These are phyloP conservation scores for Strigamia transsilvanica DNA, from an alignment of 2,888 invertebrate genomes.

Conservation along the genomic window DNA sequence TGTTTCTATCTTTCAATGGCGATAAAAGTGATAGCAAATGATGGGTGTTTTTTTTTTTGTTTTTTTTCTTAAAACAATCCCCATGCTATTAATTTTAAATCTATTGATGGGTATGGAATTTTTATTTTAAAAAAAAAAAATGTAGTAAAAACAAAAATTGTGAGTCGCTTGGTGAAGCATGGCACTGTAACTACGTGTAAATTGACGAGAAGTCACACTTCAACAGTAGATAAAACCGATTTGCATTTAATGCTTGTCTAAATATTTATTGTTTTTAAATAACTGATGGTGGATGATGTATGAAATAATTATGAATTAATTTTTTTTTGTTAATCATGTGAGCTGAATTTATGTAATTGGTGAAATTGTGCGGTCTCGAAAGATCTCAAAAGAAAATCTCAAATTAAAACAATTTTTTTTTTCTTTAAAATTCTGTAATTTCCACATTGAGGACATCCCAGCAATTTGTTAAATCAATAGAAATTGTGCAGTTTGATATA, in stretches of 20 bases:
- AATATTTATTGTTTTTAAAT: conserved; percentile 4
- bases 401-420: too few relatives aligned
- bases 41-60: not conserved
- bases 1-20: not conserved
- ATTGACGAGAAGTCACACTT: not conserved
- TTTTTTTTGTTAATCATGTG: not conserved
- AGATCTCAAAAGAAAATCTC: too few relatives aligned
- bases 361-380: not conserved
- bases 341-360: not conserved
- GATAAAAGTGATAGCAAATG: not conserved
- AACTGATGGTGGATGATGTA: not conserved
- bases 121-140: too few relatives aligned
- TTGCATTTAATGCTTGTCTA: conserved; percentile 31
- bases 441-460: too few relatives aligned
- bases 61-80: too few relatives aligned
- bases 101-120: not conserved
- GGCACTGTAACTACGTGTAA: conserved; percentile 2
- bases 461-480: too few relatives aligned
- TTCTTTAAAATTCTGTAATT: too few relatives aligned
- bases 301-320: not conserved
- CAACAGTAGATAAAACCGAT: not conserved
- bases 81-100: not conserved
- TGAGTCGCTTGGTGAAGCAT: conserved; percentile 13
- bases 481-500: too few relatives aligned
- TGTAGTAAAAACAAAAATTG: not conserved